phyloP scores from a whole-genome alignment of 1,140 invertebrate species.

The Drosophila kepulauana region DNA sequence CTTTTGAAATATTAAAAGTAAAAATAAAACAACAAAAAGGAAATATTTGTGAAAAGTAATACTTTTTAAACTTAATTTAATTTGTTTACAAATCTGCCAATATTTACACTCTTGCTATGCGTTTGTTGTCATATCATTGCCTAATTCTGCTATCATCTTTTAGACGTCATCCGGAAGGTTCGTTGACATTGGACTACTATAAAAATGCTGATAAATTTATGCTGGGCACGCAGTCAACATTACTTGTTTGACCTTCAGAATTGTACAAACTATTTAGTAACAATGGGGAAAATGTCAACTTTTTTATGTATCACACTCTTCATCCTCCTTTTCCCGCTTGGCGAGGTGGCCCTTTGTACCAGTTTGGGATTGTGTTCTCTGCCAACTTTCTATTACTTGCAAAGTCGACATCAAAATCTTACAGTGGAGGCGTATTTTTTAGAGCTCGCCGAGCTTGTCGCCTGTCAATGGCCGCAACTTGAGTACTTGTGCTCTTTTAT shows the following conservation, averaged over 20 bases:
- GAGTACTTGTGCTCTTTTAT: slow-evolving; percentile 46
- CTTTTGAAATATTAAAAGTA: slow-evolving; percentile 2
- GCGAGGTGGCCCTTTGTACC: slow-evolving; percentile 13
- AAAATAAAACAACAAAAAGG: not conserved
- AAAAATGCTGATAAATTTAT: slow-evolving; percentile 53
- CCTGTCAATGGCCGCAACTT: slow-evolving; percentile 54
- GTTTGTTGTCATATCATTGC: not conserved
- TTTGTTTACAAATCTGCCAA: not conserved
- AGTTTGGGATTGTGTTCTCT: slow-evolving; percentile 15
- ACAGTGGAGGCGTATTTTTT: slow-evolving; percentile 43
- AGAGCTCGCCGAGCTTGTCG: slow-evolving; percentile 42
- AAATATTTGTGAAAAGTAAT: not conserved
- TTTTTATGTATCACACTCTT: slow-evolving; percentile 27
- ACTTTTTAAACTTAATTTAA: not conserved
- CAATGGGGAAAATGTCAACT: slow-evolving; percentile 41
- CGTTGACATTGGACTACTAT: slow-evolving; percentile 50
- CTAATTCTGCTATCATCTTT: slow-evolving; percentile 9
- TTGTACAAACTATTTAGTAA: slow-evolving; percentile 54
- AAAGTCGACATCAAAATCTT: slow-evolving; percentile 13
- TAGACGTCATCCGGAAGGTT: slow-evolving; percentile 64
- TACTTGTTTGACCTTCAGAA: slow-evolving; percentile 72
- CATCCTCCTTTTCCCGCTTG: slow-evolving; percentile 8
- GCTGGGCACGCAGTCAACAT: slow-evolving; percentile 59
- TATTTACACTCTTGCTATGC: slow-evolving; percentile 1
- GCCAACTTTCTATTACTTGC: slow-evolving; percentile 35